These are phyloP conservation scores for Forficula auricularia DNA, from an alignment of 1,140 invertebrate genomes.

Conservation along the genomic window DNA sequence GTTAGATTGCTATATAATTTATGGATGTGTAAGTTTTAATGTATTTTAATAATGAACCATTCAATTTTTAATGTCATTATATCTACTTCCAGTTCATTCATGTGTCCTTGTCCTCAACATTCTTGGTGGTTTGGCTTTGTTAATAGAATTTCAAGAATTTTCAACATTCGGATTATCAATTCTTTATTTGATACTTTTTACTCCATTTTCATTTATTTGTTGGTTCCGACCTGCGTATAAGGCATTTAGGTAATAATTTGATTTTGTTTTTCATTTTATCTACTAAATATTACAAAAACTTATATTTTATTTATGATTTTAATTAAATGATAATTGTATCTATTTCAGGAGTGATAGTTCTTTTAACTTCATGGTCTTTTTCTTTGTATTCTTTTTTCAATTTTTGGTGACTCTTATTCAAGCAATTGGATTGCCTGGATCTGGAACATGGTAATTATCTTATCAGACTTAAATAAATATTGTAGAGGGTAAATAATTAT, in stretches of 20 bases:
- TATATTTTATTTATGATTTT: conserved; percentile 1
- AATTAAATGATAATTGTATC: conserved; percentile 12
- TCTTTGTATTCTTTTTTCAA: conserved; percentile 98
- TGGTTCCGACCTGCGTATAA: conserved; percentile 85
- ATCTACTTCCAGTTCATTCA: conserved; percentile 61
- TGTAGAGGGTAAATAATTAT: not conserved
- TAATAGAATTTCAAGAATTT: conserved; percentile 41
- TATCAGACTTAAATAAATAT: too few species aligned
- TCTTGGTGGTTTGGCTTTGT: conserved; percentile 56
- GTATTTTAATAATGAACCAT: conserved; percentile 4
- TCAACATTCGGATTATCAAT: conserved; percentile 77
- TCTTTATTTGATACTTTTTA: conserved; percentile 79
- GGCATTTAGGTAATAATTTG: conserved; percentile 51
- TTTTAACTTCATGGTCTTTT: conserved; percentile 99
- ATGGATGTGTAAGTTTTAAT: conserved; percentile 77
- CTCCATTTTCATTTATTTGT: conserved; percentile 92
- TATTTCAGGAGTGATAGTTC: conserved; percentile 81
- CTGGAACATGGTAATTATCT: conserved; percentile 63
- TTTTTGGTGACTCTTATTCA: conserved; percentile 76
- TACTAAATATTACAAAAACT: too few species aligned
- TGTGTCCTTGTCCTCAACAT: conserved; percentile 72
- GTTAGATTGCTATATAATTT: conserved; percentile 88
- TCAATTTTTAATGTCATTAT: conserved; percentile 2
- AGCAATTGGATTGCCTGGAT: conserved; percentile 61
- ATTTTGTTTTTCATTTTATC: conserved; percentile 11